Percentiles rank a stretch among this genome's conserved stretches.
Conservation (phyloP, 2,797 vertebrate genomes). For the Phoeniculus purpureus region DNA sequence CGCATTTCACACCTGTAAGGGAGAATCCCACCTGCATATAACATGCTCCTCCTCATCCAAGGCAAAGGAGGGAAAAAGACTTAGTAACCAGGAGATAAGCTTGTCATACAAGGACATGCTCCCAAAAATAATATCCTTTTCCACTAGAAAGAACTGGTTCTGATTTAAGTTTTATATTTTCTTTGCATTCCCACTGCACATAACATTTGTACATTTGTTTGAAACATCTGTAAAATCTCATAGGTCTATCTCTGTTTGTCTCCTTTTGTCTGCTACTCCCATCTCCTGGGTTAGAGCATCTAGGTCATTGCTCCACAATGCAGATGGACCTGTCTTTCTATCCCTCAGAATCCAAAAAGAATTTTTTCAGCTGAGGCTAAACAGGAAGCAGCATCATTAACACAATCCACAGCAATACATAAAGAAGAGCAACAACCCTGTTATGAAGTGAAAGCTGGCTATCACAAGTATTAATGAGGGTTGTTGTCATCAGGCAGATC, state of each 20-base stretch:
- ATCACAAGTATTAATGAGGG: neutral
- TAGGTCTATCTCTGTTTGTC: neutral
- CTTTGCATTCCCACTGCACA: neutral
- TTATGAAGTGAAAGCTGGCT: neutral
- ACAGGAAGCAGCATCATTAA: neutral
- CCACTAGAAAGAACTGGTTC: neutral
- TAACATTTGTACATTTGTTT: neutral
- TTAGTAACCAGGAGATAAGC: neutral
- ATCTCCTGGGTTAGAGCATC: neutral
- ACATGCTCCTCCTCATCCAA: neutral
- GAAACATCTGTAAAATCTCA: neutral
- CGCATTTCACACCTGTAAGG: neutral
- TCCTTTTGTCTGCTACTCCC: neutral
- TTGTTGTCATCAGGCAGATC: neutral
- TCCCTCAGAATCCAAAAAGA: neutral
- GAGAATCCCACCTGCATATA: neutral
- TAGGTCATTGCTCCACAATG: neutral
- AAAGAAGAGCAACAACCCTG: neutral
- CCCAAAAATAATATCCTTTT: neutral
- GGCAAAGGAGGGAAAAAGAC: neutral
- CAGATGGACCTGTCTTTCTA: neutral
- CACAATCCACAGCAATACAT: neutral
- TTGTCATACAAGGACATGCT: neutral
- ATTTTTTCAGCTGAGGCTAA: neutral
- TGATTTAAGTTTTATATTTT: neutral